Evolutionary conservation across 2,888 invertebrate genomes (phyloP).

Genomic region (Drosophila monieri): DNA sequence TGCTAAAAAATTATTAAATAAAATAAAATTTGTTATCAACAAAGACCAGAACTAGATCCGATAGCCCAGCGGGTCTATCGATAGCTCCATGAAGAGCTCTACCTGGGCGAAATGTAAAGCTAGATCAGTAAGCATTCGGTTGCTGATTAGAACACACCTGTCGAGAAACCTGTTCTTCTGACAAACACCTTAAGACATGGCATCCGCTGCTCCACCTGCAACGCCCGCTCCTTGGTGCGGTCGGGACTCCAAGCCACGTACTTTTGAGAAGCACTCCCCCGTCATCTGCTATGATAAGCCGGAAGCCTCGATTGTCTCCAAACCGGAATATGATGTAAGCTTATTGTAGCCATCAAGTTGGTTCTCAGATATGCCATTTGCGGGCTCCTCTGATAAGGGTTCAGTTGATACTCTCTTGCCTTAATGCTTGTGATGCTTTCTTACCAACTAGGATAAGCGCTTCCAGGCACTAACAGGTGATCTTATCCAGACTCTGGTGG

Average conservation of each 20-base stretch:
- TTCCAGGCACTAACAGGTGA: conserved; percentile 77
- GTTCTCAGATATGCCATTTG: background rate
- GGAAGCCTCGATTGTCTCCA: conserved; percentile 75
- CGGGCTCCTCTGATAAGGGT: background rate
- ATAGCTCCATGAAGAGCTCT: background rate
- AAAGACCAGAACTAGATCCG: conserved; percentile 6
- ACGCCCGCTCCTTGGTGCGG: conserved; percentile 80
- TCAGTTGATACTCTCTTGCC: background rate
- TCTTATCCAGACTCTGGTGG: conserved; percentile 74
- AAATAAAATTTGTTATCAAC: conserved; percentile 20
- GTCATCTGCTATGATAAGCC: conserved; percentile 83
- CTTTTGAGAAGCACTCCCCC: conserved; percentile 75
- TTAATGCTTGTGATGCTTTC: background rate
- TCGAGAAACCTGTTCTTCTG: background rate
- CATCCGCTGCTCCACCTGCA: conserved; percentile 9
- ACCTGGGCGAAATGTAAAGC: background rate
- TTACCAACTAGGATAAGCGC: conserved; percentile 67
- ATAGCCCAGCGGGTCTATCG: conserved; percentile 21
- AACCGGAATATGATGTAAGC: conserved; percentile 77
- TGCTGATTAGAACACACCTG: background rate
- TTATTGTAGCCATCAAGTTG: background rate
- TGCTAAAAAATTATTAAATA: conserved; percentile 6
- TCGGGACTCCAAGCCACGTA: conserved; percentile 71
- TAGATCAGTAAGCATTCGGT: conserved; percentile 3
- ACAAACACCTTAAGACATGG: conserved; percentile 12